A percentile compares a stretch with the other conserved stretches of the same genome.
Evolutionary conservation across 2,888 invertebrate species (phyloP).

Genomic region (Caenorhabditis sp.): DNA sequence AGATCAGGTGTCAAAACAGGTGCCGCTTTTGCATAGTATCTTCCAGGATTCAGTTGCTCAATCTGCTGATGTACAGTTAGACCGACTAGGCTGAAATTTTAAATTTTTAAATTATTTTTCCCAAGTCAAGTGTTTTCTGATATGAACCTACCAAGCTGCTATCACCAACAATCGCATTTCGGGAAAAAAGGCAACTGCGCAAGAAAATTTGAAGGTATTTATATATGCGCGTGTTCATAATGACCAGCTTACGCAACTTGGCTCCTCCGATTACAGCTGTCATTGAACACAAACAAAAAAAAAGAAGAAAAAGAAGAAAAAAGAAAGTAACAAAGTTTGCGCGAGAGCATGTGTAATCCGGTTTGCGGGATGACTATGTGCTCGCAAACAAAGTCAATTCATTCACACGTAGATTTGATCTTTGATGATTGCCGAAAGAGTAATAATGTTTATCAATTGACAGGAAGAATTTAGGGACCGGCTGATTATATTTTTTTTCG

Average conservation of each 20-base stretch:
- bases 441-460: background rate
- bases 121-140: too few relatives aligned
- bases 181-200: background rate
- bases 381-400: constrained; percentile 3
- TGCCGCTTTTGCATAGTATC: constrained; percentile 37
- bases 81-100: background rate
- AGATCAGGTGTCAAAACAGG: constrained; percentile 32
- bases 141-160: background rate
- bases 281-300: background rate
- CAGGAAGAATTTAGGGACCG: background rate
- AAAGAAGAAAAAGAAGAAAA: background rate
- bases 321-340: background rate
- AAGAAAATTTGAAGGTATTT: background rate
- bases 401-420: constrained; percentile 38
- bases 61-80: background rate
- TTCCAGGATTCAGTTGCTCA: constrained; percentile 33
- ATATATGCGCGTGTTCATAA: background rate
- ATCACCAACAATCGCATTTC: background rate
- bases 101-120: background rate
- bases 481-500: too few relatives aligned
- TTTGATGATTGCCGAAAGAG: constrained; percentile 24
- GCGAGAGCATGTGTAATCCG: background rate
- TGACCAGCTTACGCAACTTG: background rate
- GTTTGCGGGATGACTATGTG: background rate
- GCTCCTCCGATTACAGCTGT: background rate